phyloP scores from a whole-genome alignment of 2,888 invertebrate genomes.

The Embidobia sp. region DNA sequence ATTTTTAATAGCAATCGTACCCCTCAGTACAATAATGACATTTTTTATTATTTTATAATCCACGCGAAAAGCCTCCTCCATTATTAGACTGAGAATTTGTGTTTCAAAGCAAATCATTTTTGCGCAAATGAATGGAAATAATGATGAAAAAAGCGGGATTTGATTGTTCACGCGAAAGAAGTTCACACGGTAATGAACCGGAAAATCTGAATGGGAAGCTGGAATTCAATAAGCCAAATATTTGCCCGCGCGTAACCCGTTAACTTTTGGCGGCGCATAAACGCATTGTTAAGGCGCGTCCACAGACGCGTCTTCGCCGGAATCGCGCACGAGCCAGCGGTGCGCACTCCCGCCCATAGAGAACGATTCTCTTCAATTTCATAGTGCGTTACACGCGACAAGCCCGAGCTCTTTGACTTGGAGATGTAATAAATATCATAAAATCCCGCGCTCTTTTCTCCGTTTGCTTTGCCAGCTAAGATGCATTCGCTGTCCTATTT shows the following conservation, averaged over 20 bases:
- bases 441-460: slow-evolving; percentile 20
- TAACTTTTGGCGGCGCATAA: not conserved
- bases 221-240: slow-evolving; percentile 30
- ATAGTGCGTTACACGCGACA: slow-evolving; percentile 2
- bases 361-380: slow-evolving; percentile 19
- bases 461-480: slow-evolving; percentile 16
- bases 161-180: not conserved
- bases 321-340: not conserved
- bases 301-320: no score
- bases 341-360: not conserved
- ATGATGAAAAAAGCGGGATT: not conserved
- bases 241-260: not conserved
- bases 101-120: no score
- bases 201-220: slow-evolving; percentile 19
- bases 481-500: slow-evolving; percentile 52
- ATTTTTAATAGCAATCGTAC: no score
- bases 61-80: no score
- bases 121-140: no score
- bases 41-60: no score
- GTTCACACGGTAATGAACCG: slow-evolving; percentile 1
- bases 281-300: not conserved
- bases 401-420: slow-evolving; percentile 16
- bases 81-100: no score
- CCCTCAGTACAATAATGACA: no score
- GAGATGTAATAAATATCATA: slow-evolving; percentile 44